Evolutionary conservation across 2,888 invertebrate genomes (phyloP).

Genomic region (Dynastes grantii): DNA sequence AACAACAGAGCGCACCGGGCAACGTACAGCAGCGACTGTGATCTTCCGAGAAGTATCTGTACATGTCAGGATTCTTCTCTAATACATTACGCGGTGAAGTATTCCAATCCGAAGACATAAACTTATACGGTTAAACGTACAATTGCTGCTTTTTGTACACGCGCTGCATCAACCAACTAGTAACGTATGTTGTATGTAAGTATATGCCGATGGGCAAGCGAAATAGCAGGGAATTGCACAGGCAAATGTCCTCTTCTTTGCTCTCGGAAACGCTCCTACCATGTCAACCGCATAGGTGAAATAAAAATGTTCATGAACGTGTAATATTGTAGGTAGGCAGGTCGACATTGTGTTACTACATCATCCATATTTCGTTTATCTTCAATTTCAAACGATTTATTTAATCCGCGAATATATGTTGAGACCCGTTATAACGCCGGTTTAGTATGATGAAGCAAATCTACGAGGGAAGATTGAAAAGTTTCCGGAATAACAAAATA

Average conservation of each 20-base stretch:
- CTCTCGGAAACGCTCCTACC: not conserved
- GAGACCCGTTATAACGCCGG: no score
- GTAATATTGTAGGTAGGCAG: no score
- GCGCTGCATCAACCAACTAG: conserved; percentile 46
- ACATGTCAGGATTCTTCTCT: conserved; percentile 64
- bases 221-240: conserved; percentile 5
- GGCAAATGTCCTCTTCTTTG: conserved; percentile 18
- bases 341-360: no score
- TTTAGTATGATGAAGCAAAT: no score
- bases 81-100: conserved; percentile 64
- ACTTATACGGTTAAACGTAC: conserved; percentile 63
- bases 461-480: no score
- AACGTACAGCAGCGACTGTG: conserved; percentile 36
- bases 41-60: conserved; percentile 57
- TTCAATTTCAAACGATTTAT: no score
- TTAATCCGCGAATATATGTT: no score
- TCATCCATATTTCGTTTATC: no score
- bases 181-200: conserved; percentile 20
- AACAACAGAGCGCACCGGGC: conserved; percentile 20
- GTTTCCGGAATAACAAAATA: no score
- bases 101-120: conserved; percentile 64
- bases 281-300: not conserved
- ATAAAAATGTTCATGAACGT: not conserved
- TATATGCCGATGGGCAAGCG: conserved; percentile 11
- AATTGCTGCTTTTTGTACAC: conserved; percentile 64